phyloP scores from a whole-genome alignment of 2,113 vertebrate species.

The Procavia capensis region DNA sequence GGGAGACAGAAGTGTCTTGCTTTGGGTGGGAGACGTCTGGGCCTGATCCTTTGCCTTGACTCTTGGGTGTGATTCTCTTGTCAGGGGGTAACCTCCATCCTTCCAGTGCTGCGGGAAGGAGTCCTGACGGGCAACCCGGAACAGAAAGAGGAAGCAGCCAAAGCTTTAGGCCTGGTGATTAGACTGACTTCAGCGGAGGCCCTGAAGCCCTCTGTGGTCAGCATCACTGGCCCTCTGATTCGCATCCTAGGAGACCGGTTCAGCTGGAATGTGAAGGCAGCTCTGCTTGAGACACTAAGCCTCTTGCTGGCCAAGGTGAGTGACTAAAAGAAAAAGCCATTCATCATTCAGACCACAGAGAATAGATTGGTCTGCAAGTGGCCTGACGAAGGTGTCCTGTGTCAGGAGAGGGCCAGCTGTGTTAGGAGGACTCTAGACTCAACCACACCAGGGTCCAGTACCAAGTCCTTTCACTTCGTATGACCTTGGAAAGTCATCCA shows the following conservation, averaged over 20 bases:
- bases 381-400: rapidly evolving
- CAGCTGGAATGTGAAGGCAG: conserved; percentile 96
- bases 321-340: neutral
- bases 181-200: conserved; percentile 96
- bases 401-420: neutral
- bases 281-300: conserved; percentile 96
- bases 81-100: conserved; percentile 97
- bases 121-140: conserved; percentile 97
- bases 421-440: neutral
- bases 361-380: neutral
- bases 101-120: conserved; percentile 96
- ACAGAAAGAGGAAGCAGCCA: conserved; percentile 98
- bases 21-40: neutral
- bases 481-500: neutral
- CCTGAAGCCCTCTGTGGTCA: conserved; percentile 95
- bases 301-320: conserved; percentile 96
- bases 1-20: neutral
- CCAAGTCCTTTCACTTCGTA: neutral
- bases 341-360: neutral
- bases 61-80: neutral
- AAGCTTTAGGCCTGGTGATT: conserved; percentile 95
- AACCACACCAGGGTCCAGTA: neutral
- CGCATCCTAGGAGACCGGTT: conserved; percentile 98
- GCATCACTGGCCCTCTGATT: conserved; percentile 98
- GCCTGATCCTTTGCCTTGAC: conserved; percentile 45